phyloP scores from a whole-genome alignment of 2,888 invertebrate genomes.

The Diachrysia chrysitis region DNA sequence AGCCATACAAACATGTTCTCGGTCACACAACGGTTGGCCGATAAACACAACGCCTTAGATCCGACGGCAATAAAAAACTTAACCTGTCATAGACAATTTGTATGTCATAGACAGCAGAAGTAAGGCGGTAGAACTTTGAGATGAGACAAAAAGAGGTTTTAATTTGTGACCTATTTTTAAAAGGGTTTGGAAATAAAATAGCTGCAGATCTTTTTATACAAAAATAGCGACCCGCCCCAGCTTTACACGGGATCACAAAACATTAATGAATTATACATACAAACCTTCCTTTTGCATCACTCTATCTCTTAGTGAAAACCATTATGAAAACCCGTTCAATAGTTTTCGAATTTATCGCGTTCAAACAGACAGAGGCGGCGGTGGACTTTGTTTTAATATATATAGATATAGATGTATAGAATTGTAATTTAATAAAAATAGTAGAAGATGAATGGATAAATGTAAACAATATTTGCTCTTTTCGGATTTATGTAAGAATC shows the following conservation, averaged over 20 bases:
- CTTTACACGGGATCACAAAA: too few relatives aligned
- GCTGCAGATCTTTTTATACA: not conserved
- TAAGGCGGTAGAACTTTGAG: not conserved
- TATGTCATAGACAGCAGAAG: not conserved
- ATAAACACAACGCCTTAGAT: constrained; percentile 42
- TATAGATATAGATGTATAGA: too few relatives aligned
- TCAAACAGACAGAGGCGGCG: too few relatives aligned
- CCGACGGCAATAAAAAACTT: constrained; percentile 27
- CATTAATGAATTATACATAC: too few relatives aligned
- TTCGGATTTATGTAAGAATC: not conserved
- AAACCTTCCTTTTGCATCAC: too few relatives aligned
- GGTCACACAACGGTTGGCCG: constrained; percentile 66
- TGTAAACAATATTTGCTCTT: not conserved
- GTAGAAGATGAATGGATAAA: too few relatives aligned
- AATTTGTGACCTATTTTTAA: not conserved
- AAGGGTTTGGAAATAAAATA: not conserved
- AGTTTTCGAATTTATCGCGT: too few relatives aligned
- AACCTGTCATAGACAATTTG: constrained; percentile 17
- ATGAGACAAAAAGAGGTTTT: not conserved
- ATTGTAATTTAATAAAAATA: too few relatives aligned
- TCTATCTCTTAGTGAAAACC: too few relatives aligned
- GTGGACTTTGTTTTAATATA: too few relatives aligned
- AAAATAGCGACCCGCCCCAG: too few relatives aligned
- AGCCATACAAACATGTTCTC: constrained; percentile 56
- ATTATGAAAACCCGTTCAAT: too few relatives aligned